Base-by-base conservation (phyloP, 2,888 invertebrate genomes). In the Carabus problematicus region DNA sequence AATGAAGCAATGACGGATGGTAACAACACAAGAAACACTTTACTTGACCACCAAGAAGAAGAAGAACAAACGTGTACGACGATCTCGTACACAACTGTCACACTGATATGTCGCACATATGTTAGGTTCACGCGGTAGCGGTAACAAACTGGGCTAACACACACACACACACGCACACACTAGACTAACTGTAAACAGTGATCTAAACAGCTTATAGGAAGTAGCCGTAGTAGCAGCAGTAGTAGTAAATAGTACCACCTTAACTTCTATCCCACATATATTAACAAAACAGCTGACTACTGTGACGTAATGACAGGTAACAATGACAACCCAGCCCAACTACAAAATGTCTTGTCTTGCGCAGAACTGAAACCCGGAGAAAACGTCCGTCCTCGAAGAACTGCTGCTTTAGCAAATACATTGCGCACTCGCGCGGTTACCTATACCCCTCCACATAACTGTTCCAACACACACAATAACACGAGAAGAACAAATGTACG, bases 271-370 rank as follows among this genome's bases (percentile, higher is more conserved):
- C 64, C 64, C 40, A 64, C 43, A 45, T 64, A 64, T 47, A 16
- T 52, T 49, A 62, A 62, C n/a, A 56, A 64, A 55, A 42, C 64
- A 64, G 64, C 64, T 64, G 64, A 55, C 64, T 64, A 19, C 9
- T 55, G n/a, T 64, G 64, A 64, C 64, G 64, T 64, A 64, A 64
- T 45, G 55, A 64, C 42, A 55, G 56, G 55, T 14, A 45, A 45
- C 45, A 45, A 45, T 56, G 41, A 43, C 55, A 56, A 42, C 39
- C 19, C 40, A 8, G 43, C 18, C 49, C 63, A 63, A 64, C 64
- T 39, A 29, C 42, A 56, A 29, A 43, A 42, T 8, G 55, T 29
- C 42, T 55, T 56, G 64, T 55, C 64, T 64, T 64, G 64, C 64
- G 64, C 64, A 45, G 54, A 55, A 64, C 64, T 64, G 64, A 64